phyloP scores from a whole-genome alignment of 64 coral and sea anemone genomes.

The Dendronephthya gigantea region DNA sequence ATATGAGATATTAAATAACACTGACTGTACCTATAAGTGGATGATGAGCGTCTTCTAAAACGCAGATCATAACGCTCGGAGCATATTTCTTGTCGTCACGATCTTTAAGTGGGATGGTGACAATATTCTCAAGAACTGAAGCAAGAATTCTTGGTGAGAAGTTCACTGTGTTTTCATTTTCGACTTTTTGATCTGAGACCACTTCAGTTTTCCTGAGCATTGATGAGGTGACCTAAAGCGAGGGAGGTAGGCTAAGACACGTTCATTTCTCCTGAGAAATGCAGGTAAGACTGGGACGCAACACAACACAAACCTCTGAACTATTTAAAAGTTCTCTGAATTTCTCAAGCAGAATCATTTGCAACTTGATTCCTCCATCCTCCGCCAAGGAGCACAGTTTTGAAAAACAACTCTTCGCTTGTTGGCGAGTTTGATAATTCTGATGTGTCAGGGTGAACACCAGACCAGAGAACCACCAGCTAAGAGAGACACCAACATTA shows the following conservation, averaged over 20 bases:
- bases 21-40: conserved; percentile 27
- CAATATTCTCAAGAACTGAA: neutral
- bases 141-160: conserved; percentile 4
- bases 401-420: conserved; percentile 39
- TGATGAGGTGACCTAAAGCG: too few relatives aligned
- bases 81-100: neutral
- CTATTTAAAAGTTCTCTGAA: conserved; percentile 46
- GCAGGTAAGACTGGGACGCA: neutral
- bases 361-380: conserved; percentile 36
- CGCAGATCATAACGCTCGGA: conserved; percentile 23
- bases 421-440: conserved; percentile 46
- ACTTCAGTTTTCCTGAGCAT: neutral
- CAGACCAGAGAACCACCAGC: conserved; percentile 63
- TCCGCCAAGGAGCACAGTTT: conserved; percentile 31
- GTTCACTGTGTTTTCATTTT: neutral
- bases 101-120: neutral
- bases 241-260: neutral
- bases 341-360: conserved; percentile 47
- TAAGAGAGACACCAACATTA: conserved; percentile 14
- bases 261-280: neutral
- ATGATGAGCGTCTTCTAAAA: conserved; percentile 40
- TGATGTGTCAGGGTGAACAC: conserved; percentile 52
- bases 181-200: neutral
- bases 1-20: too few relatives aligned
- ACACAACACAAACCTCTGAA: conserved; percentile 41